A percentile compares a stretch with the other conserved stretches of the same genome.
These are phyloP conservation scores for Pseudopipra pipra DNA, from an alignment of 2,113 vertebrate genomes.

Conservation along the genomic window DNA sequence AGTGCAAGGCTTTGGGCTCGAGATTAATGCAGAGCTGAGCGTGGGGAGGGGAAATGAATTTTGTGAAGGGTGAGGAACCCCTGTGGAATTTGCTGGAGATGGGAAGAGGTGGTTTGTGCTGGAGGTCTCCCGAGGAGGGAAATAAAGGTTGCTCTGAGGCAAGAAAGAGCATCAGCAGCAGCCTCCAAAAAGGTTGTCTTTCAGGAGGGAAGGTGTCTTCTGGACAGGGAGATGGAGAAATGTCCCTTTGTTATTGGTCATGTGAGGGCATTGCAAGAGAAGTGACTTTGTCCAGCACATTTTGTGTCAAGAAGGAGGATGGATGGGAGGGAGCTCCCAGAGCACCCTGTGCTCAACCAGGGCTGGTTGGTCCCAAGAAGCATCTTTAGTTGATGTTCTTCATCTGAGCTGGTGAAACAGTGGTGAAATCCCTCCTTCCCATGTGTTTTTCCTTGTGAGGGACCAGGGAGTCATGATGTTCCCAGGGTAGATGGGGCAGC, in stretches of 20 bases:
- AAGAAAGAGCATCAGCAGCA: background rate
- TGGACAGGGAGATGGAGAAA: background rate
- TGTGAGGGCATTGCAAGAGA: background rate
- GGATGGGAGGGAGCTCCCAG: background rate
- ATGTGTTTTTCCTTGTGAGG: too few species aligned
- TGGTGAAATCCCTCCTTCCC: background rate
- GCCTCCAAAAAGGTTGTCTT: background rate
- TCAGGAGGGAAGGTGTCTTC: background rate
- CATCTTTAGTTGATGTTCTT: background rate
- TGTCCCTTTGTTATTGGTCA: accelerated
- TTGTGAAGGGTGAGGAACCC: background rate
- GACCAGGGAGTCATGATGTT: background rate
- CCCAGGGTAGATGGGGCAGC: background rate
- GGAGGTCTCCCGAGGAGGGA: background rate
- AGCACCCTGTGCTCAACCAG: accelerated
- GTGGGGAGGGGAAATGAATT: accelerated
- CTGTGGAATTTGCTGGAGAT: background rate
- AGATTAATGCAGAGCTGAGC: background rate
- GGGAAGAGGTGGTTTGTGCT: background rate
- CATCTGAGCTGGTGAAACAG: background rate
- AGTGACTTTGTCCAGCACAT: accelerated
- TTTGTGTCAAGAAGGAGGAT: background rate
- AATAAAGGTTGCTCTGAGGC: background rate
- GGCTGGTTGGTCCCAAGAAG: background rate
- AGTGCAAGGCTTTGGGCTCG: accelerated